These are phyloP conservation scores for Caenorhabditis parvicauda DNA, from an alignment of 2,888 invertebrate genomes.

Conservation along the genomic window DNA sequence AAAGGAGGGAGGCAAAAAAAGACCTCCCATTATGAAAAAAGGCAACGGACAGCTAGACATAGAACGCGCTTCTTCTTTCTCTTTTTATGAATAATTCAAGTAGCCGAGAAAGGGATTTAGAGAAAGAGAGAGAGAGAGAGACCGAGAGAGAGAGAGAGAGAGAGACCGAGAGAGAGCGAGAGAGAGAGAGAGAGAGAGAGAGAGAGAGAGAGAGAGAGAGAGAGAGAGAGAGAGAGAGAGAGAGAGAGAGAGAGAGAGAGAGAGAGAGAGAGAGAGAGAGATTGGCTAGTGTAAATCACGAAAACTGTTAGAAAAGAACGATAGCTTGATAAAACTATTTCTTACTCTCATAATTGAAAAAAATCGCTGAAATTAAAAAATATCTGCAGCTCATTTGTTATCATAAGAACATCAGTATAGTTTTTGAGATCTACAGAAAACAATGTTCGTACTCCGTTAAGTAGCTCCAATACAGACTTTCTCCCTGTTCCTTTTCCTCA, in stretches of 20 bases:
- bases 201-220: neutral
- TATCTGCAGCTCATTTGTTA: too few species aligned
- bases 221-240: neutral
- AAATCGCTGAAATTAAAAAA: too few species aligned
- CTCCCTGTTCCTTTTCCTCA: too few species aligned
- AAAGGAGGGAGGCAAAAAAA: too few species aligned
- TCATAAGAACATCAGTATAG: too few species aligned
- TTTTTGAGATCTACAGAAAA: too few species aligned
- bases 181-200: conserved; percentile 2
- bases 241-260: neutral
- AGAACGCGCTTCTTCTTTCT: neutral
- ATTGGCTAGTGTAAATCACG: neutral
- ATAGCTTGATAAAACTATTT: neutral
- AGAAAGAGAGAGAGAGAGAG: neutral
- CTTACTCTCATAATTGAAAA: too few species aligned
- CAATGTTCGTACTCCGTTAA: too few species aligned
- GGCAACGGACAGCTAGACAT: too few species aligned
- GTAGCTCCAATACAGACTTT: too few species aligned
- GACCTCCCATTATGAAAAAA: too few species aligned
- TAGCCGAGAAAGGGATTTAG: conserved; percentile 5
- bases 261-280: neutral
- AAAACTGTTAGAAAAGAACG: neutral
- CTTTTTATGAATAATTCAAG: conserved; percentile 3
- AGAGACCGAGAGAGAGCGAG: neutral
- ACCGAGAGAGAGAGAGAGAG: conserved; percentile 2